Evolutionary conservation across 2,888 invertebrate species (phyloP), one percentile per base, ranked within the genome.

Genomic region (Drosophila longiperda): DNA sequence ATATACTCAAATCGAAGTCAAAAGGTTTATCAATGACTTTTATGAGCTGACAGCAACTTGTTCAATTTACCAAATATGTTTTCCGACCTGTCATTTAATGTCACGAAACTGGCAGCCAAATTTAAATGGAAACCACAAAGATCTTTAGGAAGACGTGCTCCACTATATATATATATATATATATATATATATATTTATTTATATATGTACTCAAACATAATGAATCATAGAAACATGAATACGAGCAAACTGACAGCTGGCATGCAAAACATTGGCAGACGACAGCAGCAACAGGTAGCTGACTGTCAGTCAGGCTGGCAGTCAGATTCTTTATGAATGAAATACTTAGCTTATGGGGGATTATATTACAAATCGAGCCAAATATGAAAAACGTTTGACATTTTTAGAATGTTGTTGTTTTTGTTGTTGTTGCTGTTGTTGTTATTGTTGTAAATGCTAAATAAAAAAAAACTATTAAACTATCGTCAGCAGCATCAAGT

Each of bases 241-340:
- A 23, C 20, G 58, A 23, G 55, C 26, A 57, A n/a, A 52, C 50
- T 36, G 68, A 60, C 72, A 73, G 66, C 32, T 61, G 60, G 50
- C 70, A 66, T 66, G 73, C 76, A 52, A 62, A 71, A 75, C 78
- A 72, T 75, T 75, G 78, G 52, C 76, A 66, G 69, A 45, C 38
- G 67, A 75, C 75, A 76, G 36, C 36, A 12, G 36, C 63, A 34
- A 15, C 50, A 54, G 57, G 73, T 54, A 49, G 58, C 50, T 48
- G 26, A 55, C 38, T 33, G 34, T 34, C 53, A 17, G 53, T 4
- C 53, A 36, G 15, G 1, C 9, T 15, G 23, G 26, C 38, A 55
- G 40, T 11, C 48, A 60, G 29, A 36, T 15, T n/a, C 3, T 65
- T 75, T 58, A 76, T 76, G 76, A 76, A 80, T 80, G 80, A 80